Percentiles rank a stretch among this genome's conserved stretches.
Evolutionary conservation across 2,797 vertebrate genomes (phyloP).

Genomic region (Premnoplex brunnescens): DNA sequence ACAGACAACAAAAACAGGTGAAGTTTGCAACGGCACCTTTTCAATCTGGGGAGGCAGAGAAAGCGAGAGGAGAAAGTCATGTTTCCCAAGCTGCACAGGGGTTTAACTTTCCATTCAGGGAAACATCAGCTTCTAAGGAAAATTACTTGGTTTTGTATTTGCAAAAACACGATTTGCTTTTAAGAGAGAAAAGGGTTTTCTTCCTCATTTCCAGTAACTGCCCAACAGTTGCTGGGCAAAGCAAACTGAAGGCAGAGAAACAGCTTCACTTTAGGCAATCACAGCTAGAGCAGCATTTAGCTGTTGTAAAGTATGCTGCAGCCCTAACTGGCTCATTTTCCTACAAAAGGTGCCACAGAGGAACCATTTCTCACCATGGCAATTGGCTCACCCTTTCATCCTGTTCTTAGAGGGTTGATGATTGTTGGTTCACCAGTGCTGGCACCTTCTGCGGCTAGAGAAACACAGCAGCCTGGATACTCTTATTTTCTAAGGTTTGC

Average conservation of each 20-base stretch:
- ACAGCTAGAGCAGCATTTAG: neutral
- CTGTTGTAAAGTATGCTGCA: neutral
- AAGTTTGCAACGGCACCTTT: neutral
- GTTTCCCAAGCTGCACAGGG: neutral
- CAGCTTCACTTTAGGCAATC: neutral
- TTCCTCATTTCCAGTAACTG: neutral
- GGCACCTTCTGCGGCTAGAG: accelerated
- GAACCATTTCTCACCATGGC: neutral
- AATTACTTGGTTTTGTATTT: neutral
- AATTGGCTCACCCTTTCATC: neutral
- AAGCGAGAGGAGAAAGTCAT: accelerated
- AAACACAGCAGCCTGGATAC: neutral
- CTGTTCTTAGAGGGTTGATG: neutral
- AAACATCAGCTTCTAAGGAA: neutral
- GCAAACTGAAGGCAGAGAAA: neutral
- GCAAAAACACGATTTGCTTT: neutral
- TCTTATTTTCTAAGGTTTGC: neutral
- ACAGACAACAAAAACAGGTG: neutral
- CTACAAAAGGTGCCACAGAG: neutral
- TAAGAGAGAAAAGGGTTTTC: neutral
- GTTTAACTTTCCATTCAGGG: neutral
- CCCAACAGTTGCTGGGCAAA: neutral
- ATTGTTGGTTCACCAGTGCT: neutral
- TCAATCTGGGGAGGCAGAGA: neutral
- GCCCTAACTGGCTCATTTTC: neutral